Conservation (phyloP, 2,797 vertebrate genomes). For the Acrossocheilus wenchowensis region DNA sequence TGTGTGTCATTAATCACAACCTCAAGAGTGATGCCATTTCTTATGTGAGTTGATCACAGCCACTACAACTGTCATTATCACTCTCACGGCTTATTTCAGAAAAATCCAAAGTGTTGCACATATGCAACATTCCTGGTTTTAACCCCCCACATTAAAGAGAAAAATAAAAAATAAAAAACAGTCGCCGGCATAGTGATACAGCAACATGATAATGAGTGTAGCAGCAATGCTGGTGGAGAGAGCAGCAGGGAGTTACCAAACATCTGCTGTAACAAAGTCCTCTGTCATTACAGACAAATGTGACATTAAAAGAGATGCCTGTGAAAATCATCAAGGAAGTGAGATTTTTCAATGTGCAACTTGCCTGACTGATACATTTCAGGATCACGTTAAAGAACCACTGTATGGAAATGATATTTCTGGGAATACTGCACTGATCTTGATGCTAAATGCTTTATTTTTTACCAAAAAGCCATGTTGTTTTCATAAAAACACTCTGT, state of each 20-base stretch:
- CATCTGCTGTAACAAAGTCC: conserved; percentile 76
- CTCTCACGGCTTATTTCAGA: conserved; percentile 42
- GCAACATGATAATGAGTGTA: conserved; percentile 70
- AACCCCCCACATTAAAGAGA: conserved; percentile 49
- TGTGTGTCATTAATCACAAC: conserved; percentile 24
- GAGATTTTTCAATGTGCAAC: conserved; percentile 63
- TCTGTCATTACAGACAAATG: conserved; percentile 81
- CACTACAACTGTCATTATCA: conserved; percentile 33
- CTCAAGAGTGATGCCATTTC: conserved; percentile 15
- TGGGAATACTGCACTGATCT: neutral
- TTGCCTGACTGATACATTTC: conserved; percentile 65
- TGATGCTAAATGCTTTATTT: neutral
- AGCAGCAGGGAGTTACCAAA: conserved; percentile 77
- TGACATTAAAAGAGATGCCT: conserved; percentile 75
- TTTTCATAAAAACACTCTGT: conserved; percentile 9
- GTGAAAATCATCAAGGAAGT: conserved; percentile 77
- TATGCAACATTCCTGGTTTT: conserved; percentile 40
- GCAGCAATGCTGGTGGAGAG: conserved; percentile 63
- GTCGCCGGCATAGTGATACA: conserved; percentile 56
- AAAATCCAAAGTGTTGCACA: conserved; percentile 32
- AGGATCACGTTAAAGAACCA: conserved; percentile 53
- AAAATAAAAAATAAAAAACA: neutral
- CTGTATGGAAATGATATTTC: neutral
- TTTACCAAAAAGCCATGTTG: conserved; percentile 24
- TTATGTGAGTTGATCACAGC: conserved; percentile 30